Conservation (phyloP, 2,113 vertebrate species). For the Chlamydotis undulata region DNA sequence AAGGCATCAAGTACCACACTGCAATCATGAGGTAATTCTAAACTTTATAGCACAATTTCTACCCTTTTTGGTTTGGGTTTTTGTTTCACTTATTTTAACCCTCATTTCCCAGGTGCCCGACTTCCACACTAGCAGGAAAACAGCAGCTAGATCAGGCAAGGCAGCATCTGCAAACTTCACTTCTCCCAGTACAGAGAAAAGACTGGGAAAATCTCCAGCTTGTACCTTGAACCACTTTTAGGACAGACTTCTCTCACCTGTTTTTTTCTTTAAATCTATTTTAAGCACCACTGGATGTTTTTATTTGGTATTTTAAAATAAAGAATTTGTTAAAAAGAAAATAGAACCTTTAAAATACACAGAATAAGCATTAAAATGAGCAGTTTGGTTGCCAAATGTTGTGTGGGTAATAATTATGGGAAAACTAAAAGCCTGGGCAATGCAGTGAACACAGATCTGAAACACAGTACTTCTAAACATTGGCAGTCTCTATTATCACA, state of each 20-base stretch:
- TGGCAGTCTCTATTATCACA: not conserved
- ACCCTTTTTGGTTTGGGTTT: not conserved
- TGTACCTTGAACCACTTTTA: not conserved
- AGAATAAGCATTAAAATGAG: not conserved
- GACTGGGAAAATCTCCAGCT: not conserved
- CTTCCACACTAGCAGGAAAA: not conserved
- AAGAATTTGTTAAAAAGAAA: not conserved
- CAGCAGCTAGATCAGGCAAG: not conserved
- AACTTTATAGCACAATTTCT: not conserved
- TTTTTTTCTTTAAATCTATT: not conserved
- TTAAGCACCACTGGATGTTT: not conserved
- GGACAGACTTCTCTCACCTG: not conserved
- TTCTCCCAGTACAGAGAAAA: not conserved
- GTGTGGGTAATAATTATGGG: not conserved
- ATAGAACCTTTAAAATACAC: not conserved
- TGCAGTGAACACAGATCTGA: not conserved
- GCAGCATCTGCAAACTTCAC: not conserved
- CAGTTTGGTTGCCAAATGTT: not conserved
- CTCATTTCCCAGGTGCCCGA: not conserved
- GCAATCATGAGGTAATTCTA: not conserved
- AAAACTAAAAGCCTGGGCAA: not conserved
- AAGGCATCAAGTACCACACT: not conserved
- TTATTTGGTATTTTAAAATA: not conserved
- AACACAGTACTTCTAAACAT: not conserved
- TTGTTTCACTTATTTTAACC: not conserved